Percentiles rank a stretch among this genome's conserved stretches.
Conservation (phyloP, 30 jellyfish, hydroid and myxozoan species). For the Phacellophora camtschatica region DNA sequence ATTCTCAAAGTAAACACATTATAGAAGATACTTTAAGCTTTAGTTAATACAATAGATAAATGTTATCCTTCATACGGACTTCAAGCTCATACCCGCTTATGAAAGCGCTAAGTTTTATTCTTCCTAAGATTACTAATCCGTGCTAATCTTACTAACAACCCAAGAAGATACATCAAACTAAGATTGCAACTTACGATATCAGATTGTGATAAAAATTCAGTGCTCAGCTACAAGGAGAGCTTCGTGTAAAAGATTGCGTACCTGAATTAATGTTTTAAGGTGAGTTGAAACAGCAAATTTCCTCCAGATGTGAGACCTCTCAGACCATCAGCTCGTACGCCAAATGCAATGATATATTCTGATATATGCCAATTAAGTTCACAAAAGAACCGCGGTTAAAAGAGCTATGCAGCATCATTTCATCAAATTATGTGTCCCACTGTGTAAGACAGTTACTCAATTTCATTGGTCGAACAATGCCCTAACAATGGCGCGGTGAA, state of each 20-base stretch:
- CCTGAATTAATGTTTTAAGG: background rate
- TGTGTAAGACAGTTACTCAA: constrained; percentile 81
- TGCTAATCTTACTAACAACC: constrained; percentile 65
- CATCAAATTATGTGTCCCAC: constrained; percentile 79
- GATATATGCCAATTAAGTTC: constrained; percentile 79
- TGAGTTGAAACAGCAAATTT: background rate
- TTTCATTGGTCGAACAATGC: constrained; percentile 61
- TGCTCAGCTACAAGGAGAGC: too few relatives aligned
- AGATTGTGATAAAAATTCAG: background rate
- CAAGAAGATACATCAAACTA: constrained; percentile 56
- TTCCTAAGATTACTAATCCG: constrained; percentile 67
- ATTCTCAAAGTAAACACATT: background rate
- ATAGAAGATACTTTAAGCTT: background rate
- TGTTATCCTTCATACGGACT: constrained; percentile 49
- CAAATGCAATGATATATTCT: constrained; percentile 67
- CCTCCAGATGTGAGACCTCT: constrained; percentile 23
- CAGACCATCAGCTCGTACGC: constrained; percentile 32
- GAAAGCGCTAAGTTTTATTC: constrained; percentile 61
- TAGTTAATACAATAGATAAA: constrained; percentile 10
- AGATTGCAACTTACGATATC: background rate
- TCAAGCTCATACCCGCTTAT: constrained; percentile 49
- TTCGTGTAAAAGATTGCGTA: background rate
- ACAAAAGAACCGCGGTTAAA: constrained; percentile 82
- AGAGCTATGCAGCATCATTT: constrained; percentile 70
- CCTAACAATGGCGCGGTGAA: constrained; percentile 59